Base-by-base conservation (phyloP, 2,888 invertebrate species). In the Aplocera efformata region DNA sequence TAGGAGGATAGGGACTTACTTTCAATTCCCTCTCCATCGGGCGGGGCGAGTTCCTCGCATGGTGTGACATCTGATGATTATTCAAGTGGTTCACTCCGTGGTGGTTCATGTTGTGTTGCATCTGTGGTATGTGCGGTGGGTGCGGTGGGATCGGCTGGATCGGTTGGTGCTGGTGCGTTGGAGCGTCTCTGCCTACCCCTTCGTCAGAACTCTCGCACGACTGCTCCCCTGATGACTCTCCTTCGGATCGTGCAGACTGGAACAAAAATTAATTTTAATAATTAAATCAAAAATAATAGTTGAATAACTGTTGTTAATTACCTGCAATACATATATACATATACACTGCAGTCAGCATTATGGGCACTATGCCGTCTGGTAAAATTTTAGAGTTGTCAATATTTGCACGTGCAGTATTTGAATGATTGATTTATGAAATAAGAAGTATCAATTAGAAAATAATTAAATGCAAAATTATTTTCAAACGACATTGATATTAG, bases 121-220 rank as follows among this genome's bases (percentile, higher is more conserved):
- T 65, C 26, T 60, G 61, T 11, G 63, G 58, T 47, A 67, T 63
- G 41, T 70, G 66, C 10, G 63, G 71, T 1, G 62, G 58, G 33
- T 59, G 66, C 30, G 58, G 67, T 9, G 52, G 58, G 13, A 59
- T 50, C 1, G 56, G 59, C 26, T 55, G 64, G 28, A 45, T 60
- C 61, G 7, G 60, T 75, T 1, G 83, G 75, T 21, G 72, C 79
- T 57, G 64, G 32, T 60, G 67, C 1, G 61, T 75, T 0, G 83
- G 78, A 7, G 72, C 81, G 56, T 81, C 82, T n/a, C 85, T 72
- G 8, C 83, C 84, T 7, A 86, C 83, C 0, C 88, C 86, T 53
- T 88, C 88, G 65, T 88, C 88, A 0, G 88, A 86, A 45, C 85
- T 83, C 61, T 86, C 86, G 54, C 85, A 83, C 4, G 86, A 86